Evolutionary conservation across 2,888 invertebrate species (phyloP).

Genomic region (Hesperia comma): DNA sequence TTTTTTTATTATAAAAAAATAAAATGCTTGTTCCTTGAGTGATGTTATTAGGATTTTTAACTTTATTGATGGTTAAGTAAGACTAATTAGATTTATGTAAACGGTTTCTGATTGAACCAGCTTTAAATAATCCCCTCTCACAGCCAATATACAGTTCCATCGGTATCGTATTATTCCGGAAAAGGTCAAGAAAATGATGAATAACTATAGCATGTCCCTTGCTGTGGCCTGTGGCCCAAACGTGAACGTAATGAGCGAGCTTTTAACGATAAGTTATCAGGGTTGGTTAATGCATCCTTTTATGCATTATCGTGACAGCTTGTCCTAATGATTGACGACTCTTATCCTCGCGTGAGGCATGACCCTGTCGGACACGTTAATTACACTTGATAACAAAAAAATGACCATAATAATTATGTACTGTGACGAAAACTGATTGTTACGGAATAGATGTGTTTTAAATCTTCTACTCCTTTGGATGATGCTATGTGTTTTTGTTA

Average conservation of each 20-base stretch:
- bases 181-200: background rate
- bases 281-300: slow-evolving; percentile 10
- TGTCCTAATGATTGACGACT: slow-evolving; percentile 15
- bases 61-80: no score
- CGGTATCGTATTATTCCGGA: background rate
- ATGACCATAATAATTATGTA: background rate
- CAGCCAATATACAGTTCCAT: background rate
- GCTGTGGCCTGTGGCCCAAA: background rate
- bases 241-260: slow-evolving; percentile 3
- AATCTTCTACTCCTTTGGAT: background rate
- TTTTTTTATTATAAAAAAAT: background rate
- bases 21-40: no score
- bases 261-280: slow-evolving; percentile 8
- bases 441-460: background rate
- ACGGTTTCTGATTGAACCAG: no score
- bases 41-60: no score
- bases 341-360: slow-evolving; percentile 2
- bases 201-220: background rate
- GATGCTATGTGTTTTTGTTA: background rate
- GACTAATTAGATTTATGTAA: no score
- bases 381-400: background rate
- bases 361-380: slow-evolving; percentile 4
- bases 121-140: no score
- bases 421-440: background rate
- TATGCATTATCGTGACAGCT: slow-evolving; percentile 6